Base-by-base conservation (phyloP, 1,140 invertebrate genomes). In the Drosophila parvula region DNA sequence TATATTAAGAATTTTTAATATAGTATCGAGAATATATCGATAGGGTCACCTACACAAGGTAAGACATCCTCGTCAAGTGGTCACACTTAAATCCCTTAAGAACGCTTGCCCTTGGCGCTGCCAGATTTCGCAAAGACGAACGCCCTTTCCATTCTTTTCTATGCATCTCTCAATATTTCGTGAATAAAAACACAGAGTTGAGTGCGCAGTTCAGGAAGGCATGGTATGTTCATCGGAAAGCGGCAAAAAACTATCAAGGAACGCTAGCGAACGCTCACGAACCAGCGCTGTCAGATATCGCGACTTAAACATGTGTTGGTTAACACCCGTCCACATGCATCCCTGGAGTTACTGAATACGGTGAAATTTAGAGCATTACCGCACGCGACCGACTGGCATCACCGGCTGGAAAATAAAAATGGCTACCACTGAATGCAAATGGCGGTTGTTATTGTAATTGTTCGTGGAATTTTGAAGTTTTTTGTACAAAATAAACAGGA, bases 391-490 rank as follows among this genome's bases (percentile, higher is more conserved):
- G 28, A 60, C 34, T 74, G 83, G 70, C 45, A 89, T 60, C 83
- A 74, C 74, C 81, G 83, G 67, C 85, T 88, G 84, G 84, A 88
- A 88, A 88, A 89, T 89, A 88, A 88, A 88, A 89, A 88, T 88
- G 84, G 84, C 84, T 89, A 89, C 84, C 80, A 88, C 81, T 80
- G 74, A 84, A 84, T 81, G 81, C 80, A 55, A 55, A 55, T 55
- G 51, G 51, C 51, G 51, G 51, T 55, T 55, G 51, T 55, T 55
- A 55, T 91, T 91, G 90, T 91, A 91, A 91, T 91, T 91, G 84
- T 91, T 90, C 81, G 84, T 91, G 81, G 78, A 88, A 91, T 79
- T 91, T 88, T 80, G 78, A 90, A 83, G 86, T 82, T 90, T 88
- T 91, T 86, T 91, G 77, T 84, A 90, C 85, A 90, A 89, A 89